Percentiles rank a stretch among this genome's conserved stretches.
phyloP scores from a whole-genome alignment of 2,113 vertebrate species.

The Riparia riparia region DNA sequence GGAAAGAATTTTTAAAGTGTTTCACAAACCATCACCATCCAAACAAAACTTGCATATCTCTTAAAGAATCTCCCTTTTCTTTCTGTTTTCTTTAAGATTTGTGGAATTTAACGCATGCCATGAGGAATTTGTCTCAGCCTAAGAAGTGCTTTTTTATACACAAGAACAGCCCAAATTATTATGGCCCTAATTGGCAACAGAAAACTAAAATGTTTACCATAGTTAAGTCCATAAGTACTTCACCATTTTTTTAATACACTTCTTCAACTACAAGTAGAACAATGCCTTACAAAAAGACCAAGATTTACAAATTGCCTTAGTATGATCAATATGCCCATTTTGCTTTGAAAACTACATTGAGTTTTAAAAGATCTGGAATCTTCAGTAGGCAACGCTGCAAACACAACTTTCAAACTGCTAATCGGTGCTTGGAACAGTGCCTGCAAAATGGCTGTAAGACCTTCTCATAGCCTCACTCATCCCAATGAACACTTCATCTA shows the following conservation, averaged over 20 bases:
- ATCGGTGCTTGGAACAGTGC: background rate
- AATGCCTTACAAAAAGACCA: background rate
- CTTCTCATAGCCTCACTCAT: background rate
- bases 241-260: background rate
- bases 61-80: background rate
- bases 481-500: background rate
- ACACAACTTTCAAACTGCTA: background rate
- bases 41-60: slow-evolving; percentile 62
- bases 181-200: background rate
- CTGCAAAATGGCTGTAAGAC: background rate
- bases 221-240: background rate
- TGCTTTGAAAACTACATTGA: background rate
- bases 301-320: background rate
- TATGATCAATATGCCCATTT: background rate
- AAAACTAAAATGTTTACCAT: background rate
- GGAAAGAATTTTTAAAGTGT: slow-evolving; percentile 75
- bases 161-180: background rate
- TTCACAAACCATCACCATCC: slow-evolving; percentile 63
- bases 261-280: background rate
- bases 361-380: background rate
- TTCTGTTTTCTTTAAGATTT: background rate
- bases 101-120: background rate
- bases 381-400: background rate
- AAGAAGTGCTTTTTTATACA: background rate
- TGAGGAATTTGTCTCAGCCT: slow-evolving; percentile 24